Evolutionary conservation across 2,888 invertebrate genomes (phyloP), one percentile per base, ranked within the genome.

Genomic region (Plagodis pulveraria): DNA sequence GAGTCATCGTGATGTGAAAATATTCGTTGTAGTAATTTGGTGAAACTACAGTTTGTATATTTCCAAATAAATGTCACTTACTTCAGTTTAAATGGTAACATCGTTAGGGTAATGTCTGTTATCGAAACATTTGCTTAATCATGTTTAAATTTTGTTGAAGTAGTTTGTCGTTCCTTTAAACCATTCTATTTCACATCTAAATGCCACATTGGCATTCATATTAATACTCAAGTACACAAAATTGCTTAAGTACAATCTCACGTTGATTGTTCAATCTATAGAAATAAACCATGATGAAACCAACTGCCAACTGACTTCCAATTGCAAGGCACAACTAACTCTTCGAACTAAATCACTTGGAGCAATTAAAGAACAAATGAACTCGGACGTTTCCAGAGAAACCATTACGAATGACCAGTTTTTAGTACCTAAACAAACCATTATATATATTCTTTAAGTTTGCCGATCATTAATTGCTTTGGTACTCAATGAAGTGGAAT

Each of bases 341-440:
- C 35, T 35, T 48, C 41, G 12, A 52, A 54, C 45, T 59, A 53
- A 56, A 65, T 47, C 59, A 58, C 33, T 50, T 57, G 53, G 62
- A 55, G 60, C 65, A 64, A 68, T 69, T 65, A 66, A 44, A 56
- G 44, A 52, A 56, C 58, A 52, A 69, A 69, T 68, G 50, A 62
- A 59, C 53, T 40, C 45, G 43, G 43, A 60, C 50, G 59, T 64
- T 69, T 70, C 64, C 62, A 52, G 12, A 50, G 66, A 67, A 70
- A n/a, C 58, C 62, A 70, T 72, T 68, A 69, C 44, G 55, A 57
- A 58, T 63, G 57, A 61, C 49, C 48, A 50, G 53, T 54, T 55
- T 36, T 50, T 50, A 56, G 52, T 66, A 59, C 46, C 42, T 50
- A 63, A 66, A 67, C 52, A 63, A 62, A 62, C 50, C 38, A 50